phyloP scores from a whole-genome alignment of 2,888 invertebrate genomes.

The Eremobia ochroleuca region DNA sequence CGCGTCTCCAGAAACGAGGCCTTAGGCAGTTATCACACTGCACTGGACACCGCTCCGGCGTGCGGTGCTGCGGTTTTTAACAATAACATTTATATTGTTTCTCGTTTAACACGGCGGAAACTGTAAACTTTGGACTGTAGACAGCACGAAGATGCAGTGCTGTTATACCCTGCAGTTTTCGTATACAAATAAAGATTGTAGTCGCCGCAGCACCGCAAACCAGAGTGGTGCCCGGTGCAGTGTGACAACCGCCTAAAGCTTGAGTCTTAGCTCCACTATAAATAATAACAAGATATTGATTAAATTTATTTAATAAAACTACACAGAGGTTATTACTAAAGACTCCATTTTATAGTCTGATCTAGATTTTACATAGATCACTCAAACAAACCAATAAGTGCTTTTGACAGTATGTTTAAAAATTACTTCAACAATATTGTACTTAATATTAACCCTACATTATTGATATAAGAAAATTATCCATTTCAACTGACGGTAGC shows the following conservation, averaged over 20 bases:
- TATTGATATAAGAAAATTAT: slow-evolving; percentile 79
- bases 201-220: neutral
- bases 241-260: neutral
- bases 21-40: too few relatives aligned
- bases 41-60: neutral
- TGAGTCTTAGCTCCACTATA: neutral
- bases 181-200: neutral
- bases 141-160: neutral
- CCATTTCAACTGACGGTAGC: slow-evolving; percentile 63
- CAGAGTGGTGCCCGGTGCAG: neutral
- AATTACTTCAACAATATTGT: slow-evolving; percentile 89
- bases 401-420: slow-evolving; percentile 81
- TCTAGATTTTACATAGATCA: slow-evolving; percentile 86
- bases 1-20: too few relatives aligned
- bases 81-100: too few relatives aligned
- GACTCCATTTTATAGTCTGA: slow-evolving; percentile 82
- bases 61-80: neutral
- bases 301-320: slow-evolving; percentile 89
- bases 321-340: slow-evolving; percentile 86
- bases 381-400: slow-evolving; percentile 86
- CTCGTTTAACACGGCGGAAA: neutral
- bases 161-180: neutral
- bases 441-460: slow-evolving; percentile 87
- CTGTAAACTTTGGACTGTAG: neutral
- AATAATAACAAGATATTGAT: slow-evolving; percentile 75